These are phyloP conservation scores for Solenodon paradoxus DNA, from an alignment of 2,113 vertebrate genomes.

Conservation along the genomic window DNA sequence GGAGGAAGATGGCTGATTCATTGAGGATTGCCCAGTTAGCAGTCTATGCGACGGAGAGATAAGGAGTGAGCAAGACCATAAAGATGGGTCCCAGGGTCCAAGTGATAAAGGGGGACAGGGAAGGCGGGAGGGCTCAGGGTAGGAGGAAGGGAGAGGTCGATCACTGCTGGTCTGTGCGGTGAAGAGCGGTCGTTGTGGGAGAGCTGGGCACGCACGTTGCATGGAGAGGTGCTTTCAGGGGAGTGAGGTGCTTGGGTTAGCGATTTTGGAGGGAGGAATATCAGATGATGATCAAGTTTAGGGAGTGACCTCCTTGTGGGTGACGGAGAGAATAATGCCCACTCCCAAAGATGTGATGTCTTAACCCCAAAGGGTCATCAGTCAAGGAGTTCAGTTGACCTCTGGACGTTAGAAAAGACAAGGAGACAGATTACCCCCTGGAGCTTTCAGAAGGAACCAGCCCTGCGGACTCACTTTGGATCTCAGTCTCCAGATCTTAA, in stretches of 20 bases:
- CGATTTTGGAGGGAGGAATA: neutral
- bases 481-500: neutral
- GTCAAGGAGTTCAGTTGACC: neutral
- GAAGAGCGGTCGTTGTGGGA: neutral
- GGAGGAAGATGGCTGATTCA: neutral
- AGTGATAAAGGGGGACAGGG: neutral
- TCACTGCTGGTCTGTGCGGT: neutral
- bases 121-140: neutral
- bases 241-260: neutral
- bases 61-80: neutral
- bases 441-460: neutral
- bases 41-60: neutral
- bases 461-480: neutral
- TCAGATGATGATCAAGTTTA: neutral
- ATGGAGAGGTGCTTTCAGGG: neutral
- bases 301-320: neutral
- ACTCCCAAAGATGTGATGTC: neutral
- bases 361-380: neutral
- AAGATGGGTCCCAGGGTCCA: neutral
- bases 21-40: neutral
- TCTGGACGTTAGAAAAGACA: neutral
- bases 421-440: neutral
- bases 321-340: neutral
- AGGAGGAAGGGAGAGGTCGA: neutral
- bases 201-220: neutral